Percentiles rank a stretch among this genome's conserved stretches.
Conservation (phyloP, 2,888 invertebrate species). For the Cistogaster globosa region DNA sequence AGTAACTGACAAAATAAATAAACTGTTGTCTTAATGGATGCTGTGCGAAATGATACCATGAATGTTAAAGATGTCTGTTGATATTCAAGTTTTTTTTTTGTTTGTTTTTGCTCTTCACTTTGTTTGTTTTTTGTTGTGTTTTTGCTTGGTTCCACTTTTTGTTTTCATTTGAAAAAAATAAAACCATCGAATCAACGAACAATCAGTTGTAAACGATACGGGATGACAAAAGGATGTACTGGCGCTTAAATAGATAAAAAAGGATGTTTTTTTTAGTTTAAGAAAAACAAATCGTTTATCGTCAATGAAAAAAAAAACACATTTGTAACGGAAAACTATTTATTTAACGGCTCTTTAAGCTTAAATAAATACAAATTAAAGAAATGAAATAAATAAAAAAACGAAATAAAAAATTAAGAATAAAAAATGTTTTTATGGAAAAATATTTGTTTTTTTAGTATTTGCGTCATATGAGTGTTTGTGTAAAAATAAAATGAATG, state of each 20-base stretch:
- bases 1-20: constrained; percentile 22
- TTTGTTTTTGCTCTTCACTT: background rate
- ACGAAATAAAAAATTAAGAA: background rate
- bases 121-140: constrained; percentile 1
- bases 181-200: constrained; percentile 27
- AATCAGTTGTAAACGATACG: constrained; percentile 65
- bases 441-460: too few relatives aligned
- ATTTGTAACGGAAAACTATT: constrained; percentile 45
- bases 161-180: constrained; percentile 17
- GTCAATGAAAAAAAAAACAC: constrained; percentile 23
- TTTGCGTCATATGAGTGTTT: too few relatives aligned
- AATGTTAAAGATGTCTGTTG: constrained; percentile 41
- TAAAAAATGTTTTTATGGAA: background rate
- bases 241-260: constrained; percentile 33
- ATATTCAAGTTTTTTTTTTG: constrained; percentile 23
- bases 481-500: too few relatives aligned
- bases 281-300: background rate
- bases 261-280: constrained; percentile 4
- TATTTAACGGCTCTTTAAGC: constrained; percentile 41
- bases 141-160: constrained; percentile 1
- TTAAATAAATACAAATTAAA: background rate
- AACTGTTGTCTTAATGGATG: constrained; percentile 37
- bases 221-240: constrained; percentile 53
- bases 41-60: constrained; percentile 46
- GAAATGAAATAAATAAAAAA: constrained; percentile 3